phyloP scores from a whole-genome alignment of 2,888 invertebrate species.

The Hemicrepidius hirtus region DNA sequence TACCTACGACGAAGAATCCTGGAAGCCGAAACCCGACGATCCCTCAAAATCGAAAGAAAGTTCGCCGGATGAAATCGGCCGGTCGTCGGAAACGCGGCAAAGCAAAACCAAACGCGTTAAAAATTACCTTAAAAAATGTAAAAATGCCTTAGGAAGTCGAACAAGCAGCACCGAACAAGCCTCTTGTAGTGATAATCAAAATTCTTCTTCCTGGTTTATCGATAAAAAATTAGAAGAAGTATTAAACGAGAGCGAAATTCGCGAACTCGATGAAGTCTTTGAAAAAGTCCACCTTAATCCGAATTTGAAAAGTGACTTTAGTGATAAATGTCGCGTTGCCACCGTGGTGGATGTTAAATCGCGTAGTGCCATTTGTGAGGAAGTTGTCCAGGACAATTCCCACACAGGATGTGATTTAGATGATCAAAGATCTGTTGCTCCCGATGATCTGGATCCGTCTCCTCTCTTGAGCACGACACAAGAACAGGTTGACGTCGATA shows the following conservation, averaged over 20 bases:
- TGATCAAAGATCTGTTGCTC: slow-evolving; percentile 23
- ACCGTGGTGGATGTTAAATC: slow-evolving; percentile 64
- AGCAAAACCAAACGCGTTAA: slow-evolving; percentile 75
- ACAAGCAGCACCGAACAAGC: slow-evolving; percentile 57
- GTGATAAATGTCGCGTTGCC: slow-evolving; percentile 61
- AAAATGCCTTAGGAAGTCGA: slow-evolving; percentile 70
- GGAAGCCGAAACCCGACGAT: slow-evolving; percentile 68
- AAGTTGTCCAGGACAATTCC: slow-evolving; percentile 36
- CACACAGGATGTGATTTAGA: slow-evolving; percentile 34
- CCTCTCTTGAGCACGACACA: slow-evolving; percentile 67
- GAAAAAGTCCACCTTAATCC: slow-evolving; percentile 40
- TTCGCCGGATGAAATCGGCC: slow-evolving; percentile 63
- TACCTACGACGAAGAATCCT: slow-evolving; percentile 70
- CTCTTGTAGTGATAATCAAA: slow-evolving; percentile 43
- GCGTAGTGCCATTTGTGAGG: slow-evolving; percentile 26
- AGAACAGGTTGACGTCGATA: slow-evolving; percentile 63
- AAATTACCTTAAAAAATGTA: slow-evolving; percentile 74
- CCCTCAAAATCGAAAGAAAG: slow-evolving; percentile 49
- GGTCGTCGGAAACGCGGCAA: slow-evolving; percentile 71
- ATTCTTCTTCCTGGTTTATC: slow-evolving; percentile 65
- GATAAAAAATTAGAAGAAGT: slow-evolving; percentile 60
- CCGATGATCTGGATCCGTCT: slow-evolving; percentile 58
- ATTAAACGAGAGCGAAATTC: slow-evolving; percentile 64
- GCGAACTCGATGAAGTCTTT: slow-evolving; percentile 58
- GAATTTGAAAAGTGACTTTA: slow-evolving; percentile 45